Evolutionary conservation across 64 coral and sea anemone genomes (phyloP).

Genomic region (Pocillopora damicornis): DNA sequence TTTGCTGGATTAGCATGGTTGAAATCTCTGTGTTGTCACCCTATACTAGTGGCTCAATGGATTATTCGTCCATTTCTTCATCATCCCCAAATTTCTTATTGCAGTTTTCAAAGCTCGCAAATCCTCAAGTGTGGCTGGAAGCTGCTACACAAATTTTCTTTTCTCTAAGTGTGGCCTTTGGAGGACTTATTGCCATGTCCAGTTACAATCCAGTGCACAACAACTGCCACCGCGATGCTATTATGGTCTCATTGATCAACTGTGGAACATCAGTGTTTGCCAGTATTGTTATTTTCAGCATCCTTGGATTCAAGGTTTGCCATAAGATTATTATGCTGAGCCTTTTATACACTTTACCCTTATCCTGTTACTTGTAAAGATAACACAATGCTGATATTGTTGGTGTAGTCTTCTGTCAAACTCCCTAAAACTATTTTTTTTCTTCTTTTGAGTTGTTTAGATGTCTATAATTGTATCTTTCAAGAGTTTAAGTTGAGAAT

Average conservation of each 20-base stretch:
- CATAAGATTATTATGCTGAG: not conserved
- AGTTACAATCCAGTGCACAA: conserved; percentile 97
- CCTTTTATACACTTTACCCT: not conserved
- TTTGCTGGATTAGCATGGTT: no score
- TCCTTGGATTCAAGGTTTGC: conserved; percentile 91
- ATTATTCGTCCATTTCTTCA: not conserved
- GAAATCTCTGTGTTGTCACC: no score
- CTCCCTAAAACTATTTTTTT: no score
- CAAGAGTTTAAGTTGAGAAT: no score
- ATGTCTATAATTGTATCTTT: no score
- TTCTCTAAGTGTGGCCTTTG: conserved; percentile 90
- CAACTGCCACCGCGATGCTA: conserved; percentile 90
- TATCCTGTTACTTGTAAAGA: not conserved
- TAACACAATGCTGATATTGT: not conserved
- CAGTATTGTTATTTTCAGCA: conserved; percentile 93
- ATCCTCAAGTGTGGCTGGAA: conserved; percentile 95
- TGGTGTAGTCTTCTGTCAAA: no score
- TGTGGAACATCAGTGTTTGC: conserved; percentile 92
- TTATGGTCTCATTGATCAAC: conserved; percentile 92
- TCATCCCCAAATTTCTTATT: conserved; percentile 7
- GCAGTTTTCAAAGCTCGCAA: conserved; percentile 77
- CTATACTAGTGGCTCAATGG: no score
- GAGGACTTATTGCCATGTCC: conserved; percentile 91
- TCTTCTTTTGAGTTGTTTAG: no score
- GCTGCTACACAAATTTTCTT: conserved; percentile 98